These are phyloP conservation scores for Agrochola litura DNA, from an alignment of 2,888 invertebrate genomes.

Conservation along the genomic window DNA sequence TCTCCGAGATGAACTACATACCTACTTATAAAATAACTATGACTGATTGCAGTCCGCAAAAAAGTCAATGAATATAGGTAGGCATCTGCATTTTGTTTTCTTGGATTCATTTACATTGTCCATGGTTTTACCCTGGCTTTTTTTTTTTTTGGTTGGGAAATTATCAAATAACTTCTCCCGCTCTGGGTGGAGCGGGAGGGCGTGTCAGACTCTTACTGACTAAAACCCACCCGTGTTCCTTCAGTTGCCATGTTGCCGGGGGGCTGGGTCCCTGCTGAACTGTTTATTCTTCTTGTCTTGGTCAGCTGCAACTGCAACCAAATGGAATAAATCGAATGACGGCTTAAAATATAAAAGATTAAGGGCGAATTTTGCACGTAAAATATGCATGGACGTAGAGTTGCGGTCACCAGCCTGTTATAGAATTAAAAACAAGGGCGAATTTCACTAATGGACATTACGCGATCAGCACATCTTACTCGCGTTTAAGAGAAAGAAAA, in stretches of 20 bases:
- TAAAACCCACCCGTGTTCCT: too few relatives aligned
- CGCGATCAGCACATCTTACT: background rate
- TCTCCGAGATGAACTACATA: constrained; percentile 20
- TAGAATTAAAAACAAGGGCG: too few relatives aligned
- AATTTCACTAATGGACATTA: background rate
- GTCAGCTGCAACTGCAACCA: background rate
- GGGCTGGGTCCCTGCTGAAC: background rate
- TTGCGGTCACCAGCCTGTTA: too few relatives aligned
- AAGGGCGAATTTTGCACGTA: background rate
- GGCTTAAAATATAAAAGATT: background rate
- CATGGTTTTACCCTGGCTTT: too few relatives aligned
- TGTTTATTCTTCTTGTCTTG: background rate
- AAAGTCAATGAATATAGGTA: background rate
- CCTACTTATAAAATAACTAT: constrained; percentile 24
- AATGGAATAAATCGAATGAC: background rate
- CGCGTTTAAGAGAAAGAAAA: background rate
- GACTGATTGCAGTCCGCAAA: constrained; percentile 31
- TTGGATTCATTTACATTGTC: background rate
- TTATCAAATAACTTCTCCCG: too few relatives aligned
- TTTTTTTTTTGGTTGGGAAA: too few relatives aligned
- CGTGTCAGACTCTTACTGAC: too few relatives aligned
- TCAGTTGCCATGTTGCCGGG: too few relatives aligned
- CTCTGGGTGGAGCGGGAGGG: too few relatives aligned
- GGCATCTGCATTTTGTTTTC: background rate
- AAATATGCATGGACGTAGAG: too few relatives aligned